Conservation (phyloP, 2,113 vertebrate genomes). For the Cebidichthys violaceus region DNA sequence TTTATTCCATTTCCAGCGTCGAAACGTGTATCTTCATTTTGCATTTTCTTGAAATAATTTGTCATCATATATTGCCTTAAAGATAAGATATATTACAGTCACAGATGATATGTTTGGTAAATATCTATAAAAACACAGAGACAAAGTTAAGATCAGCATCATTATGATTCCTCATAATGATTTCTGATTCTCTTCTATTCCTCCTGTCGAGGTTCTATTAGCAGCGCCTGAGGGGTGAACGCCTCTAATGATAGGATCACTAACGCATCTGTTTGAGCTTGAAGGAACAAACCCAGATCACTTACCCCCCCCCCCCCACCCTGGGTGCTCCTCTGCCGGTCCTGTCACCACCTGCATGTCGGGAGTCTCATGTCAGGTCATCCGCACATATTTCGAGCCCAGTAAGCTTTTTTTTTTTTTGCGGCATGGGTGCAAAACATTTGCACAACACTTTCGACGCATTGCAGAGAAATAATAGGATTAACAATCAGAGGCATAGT, state of each 20-base stretch:
- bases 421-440: background rate
- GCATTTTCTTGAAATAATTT: no score
- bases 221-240: background rate
- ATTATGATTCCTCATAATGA: background rate
- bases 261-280: background rate
- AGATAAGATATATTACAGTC: no score
- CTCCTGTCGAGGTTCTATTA: background rate
- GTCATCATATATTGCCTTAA: no score
- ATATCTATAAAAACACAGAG: background rate
- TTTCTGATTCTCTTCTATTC: background rate
- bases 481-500: constrained; percentile 19
- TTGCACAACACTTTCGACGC: background rate
- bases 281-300: no score
- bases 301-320: no score
- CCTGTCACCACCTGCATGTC: constrained; percentile 16
- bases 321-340: no score
- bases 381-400: background rate
- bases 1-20: no score
- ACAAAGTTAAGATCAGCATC: background rate
- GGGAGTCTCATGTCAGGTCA: background rate
- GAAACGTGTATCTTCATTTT: no score
- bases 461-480: constrained; percentile 32
- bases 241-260: background rate
- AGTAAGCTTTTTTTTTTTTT: background rate
- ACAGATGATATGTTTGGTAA: no score